Base-by-base conservation (phyloP, 2,888 invertebrate species). In the Andrena camellia region DNA sequence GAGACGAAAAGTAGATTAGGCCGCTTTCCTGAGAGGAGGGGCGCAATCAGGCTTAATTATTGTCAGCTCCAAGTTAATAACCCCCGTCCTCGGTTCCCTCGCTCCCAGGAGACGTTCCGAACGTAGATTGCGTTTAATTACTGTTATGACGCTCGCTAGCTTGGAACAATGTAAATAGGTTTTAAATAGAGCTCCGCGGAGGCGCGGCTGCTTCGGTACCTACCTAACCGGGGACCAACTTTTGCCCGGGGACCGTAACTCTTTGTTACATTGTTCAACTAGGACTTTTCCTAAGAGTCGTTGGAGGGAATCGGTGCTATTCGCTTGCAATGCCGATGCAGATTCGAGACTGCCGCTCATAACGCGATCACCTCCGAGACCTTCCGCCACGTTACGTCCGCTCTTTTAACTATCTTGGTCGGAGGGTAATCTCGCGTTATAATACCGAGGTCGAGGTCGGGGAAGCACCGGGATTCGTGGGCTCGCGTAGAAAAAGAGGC, bases 361-460 rank as follows among this genome's bases (percentile, higher is more conserved):
- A 35, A 70, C 60, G 54, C 63, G 69, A 69, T 75, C 75, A 74
- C 71, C 66, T 84, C 71, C 64, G 66, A 72, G 71, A 81, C 74
- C 84, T 76, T 78, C 72, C 81, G 78, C 69, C 69, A 72, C 79
- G 76, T 84, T 83, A 79, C 66, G 52, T 77, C 59, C 66, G 52
- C 54, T 73, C 76, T 75, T 84, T 88, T 66, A 70, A 72, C 63
- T 35, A 70, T 71, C 84, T 33, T 20, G 20, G 20, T 54, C 42
- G 63, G 52, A 82, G 71, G 81, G 77, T 79, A 81, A 88, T 86
- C 80, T 69, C 78, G 66, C 63, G 62, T 81, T 79, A 81, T 66
- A 57, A 78, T 63, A 57, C 79, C 78, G 83, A 88, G 86, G 83
- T 86, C 86, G 88, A 88, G 83, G 83, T 83, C 85, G 78, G 23